These are phyloP conservation scores for Coilia nasus DNA, from an alignment of 2,797 vertebrate genomes.

Conservation along the genomic window DNA sequence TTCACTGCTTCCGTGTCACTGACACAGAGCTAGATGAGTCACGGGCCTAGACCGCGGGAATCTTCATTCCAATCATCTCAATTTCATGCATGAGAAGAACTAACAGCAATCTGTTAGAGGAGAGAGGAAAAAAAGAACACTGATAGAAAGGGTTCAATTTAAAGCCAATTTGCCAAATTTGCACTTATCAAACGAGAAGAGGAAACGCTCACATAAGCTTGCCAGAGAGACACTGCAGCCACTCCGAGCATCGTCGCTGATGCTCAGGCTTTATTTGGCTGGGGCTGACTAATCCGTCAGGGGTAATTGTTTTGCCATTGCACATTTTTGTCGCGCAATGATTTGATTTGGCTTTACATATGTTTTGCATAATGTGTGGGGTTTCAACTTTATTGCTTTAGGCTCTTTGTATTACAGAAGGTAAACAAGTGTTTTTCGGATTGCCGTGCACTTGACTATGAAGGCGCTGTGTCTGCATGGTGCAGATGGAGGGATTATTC, in stretches of 20 bases:
- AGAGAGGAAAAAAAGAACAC: background rate
- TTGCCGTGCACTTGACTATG: constrained; percentile 51
- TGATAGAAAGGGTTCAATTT: constrained; percentile 48
- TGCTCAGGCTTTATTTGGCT: constrained; percentile 31
- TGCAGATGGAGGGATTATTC: background rate
- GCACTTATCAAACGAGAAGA: constrained; percentile 46
- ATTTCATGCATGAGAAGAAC: background rate
- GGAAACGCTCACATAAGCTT: constrained; percentile 37
- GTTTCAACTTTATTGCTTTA: constrained; percentile 43
- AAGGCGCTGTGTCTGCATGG: constrained; percentile 32
- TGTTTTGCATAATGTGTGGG: constrained; percentile 38
- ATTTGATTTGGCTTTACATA: constrained; percentile 22
- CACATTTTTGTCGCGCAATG: constrained; percentile 37
- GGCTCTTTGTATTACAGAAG: constrained; percentile 57
- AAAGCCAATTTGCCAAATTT: constrained; percentile 54
- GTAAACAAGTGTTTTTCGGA: constrained; percentile 58
- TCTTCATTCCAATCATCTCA: background rate
- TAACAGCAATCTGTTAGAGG: background rate
- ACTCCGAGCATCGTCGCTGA: constrained; percentile 25
- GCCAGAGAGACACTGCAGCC: constrained; percentile 34
- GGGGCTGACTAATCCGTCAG: constrained; percentile 39
- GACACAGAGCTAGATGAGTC: background rate
- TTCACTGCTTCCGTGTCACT: background rate
- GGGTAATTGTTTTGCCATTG: constrained; percentile 39
- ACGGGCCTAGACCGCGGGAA: background rate